Evolutionary conservation across 2,113 vertebrate species (phyloP).

Genomic region (Pseudopodoces humilis): DNA sequence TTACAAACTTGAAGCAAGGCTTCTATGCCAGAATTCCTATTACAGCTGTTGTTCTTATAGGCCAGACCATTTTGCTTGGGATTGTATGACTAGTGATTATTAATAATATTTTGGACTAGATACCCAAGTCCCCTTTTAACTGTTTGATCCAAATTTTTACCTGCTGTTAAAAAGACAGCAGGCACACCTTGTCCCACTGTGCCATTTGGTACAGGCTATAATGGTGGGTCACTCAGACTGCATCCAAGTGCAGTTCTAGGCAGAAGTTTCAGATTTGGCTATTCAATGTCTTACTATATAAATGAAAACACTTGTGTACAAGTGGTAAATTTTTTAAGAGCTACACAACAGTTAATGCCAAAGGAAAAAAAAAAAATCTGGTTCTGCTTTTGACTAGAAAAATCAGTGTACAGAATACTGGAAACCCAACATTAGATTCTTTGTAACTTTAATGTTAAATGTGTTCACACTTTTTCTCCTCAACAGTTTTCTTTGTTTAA

Average conservation of each 20-base stretch:
- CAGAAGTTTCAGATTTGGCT: background rate
- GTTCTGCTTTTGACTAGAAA: background rate
- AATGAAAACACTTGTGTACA: background rate
- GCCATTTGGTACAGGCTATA: accelerated
- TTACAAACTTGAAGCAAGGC: background rate
- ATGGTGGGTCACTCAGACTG: accelerated
- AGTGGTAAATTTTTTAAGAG: background rate
- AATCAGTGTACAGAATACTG: background rate
- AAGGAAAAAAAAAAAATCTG: background rate
- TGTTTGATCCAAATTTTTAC: background rate
- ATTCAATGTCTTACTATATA: accelerated
- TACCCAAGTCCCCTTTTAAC: background rate
- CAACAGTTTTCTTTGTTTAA: background rate
- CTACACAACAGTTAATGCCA: background rate
- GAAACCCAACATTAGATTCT: background rate
- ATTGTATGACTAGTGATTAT: background rate
- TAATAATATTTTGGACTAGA: background rate
- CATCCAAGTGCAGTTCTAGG: accelerated
- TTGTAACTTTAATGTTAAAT: background rate
- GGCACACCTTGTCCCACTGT: accelerated
- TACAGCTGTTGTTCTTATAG: accelerated
- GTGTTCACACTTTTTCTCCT: background rate
- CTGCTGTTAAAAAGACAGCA: accelerated
- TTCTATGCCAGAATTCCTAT: background rate
- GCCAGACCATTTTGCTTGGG: background rate